phyloP scores from a whole-genome alignment of 2,797 vertebrate genomes.

The Fundulus diaphanus region DNA sequence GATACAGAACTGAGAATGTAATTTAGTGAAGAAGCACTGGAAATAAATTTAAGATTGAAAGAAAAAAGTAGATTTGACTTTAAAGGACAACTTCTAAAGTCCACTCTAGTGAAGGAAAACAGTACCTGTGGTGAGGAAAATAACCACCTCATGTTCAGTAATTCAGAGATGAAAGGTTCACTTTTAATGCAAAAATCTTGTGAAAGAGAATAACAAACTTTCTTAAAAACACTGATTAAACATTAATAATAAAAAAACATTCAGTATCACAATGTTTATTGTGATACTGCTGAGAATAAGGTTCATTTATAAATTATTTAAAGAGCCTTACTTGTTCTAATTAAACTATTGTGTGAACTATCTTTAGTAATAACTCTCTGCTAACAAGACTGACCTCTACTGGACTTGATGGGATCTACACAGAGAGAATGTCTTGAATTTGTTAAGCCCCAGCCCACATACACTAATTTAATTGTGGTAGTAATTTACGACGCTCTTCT shows the following conservation, averaged over 20 bases:
- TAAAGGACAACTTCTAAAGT: neutral
- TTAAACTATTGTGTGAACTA: conserved; percentile 9
- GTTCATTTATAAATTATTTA: neutral
- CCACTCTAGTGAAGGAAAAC: neutral
- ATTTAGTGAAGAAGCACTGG: neutral
- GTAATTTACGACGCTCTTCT: neutral
- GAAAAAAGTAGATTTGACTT: neutral
- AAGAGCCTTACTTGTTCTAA: neutral
- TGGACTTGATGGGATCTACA: conserved; percentile 54
- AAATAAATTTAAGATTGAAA: neutral
- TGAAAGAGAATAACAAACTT: neutral
- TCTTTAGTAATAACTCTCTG: conserved; percentile 11
- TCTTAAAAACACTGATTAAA: neutral
- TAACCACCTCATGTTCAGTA: neutral
- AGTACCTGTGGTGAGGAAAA: neutral
- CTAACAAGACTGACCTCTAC: conserved; percentile 72
- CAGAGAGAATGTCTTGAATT: neutral
- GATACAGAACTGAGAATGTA: neutral
- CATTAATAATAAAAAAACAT: neutral
- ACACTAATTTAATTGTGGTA: neutral
- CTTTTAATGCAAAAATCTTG: neutral
- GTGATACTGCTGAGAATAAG: neutral
- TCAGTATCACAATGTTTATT: neutral
- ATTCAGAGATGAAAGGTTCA: neutral
- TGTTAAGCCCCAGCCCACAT: neutral